Conservation (phyloP, 2,797 vertebrate species). For the Argya squamiceps region DNA sequence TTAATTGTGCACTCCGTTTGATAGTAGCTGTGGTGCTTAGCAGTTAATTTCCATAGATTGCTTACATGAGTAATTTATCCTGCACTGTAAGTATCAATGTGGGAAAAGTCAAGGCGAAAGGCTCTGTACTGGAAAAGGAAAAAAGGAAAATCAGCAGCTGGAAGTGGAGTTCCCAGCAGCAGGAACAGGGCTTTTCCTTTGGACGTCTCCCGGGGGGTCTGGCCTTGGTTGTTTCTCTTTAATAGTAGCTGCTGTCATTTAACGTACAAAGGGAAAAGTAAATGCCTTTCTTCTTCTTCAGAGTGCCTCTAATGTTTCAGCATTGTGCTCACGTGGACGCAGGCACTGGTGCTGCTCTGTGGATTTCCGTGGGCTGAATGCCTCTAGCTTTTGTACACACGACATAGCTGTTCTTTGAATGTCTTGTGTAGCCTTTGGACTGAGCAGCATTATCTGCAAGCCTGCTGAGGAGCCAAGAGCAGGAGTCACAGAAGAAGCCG, state of each 20-base stretch:
- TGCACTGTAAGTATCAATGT: background rate
- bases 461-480: background rate
- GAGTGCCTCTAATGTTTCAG: conserved; percentile 9
- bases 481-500: background rate
- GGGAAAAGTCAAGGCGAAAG: background rate
- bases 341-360: background rate
- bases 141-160: background rate
- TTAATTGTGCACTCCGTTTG: background rate
- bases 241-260: conserved; percentile 8
- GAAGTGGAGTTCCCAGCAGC: background rate
- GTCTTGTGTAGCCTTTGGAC: conserved; percentile 23
- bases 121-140: background rate
- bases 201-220: background rate
- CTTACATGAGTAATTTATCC: background rate
- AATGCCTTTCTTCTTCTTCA: conserved; percentile 57
- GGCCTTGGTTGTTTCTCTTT: background rate
- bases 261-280: conserved; percentile 3
- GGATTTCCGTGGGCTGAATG: background rate
- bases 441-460: conserved; percentile 14
- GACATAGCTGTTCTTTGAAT: background rate
- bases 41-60: background rate
- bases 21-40: background rate
- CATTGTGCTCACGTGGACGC: background rate
- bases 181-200: background rate
- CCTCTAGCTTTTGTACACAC: background rate